phyloP scores from a whole-genome alignment of 2,113 vertebrate genomes.

The Spheniscus mendiculus region DNA sequence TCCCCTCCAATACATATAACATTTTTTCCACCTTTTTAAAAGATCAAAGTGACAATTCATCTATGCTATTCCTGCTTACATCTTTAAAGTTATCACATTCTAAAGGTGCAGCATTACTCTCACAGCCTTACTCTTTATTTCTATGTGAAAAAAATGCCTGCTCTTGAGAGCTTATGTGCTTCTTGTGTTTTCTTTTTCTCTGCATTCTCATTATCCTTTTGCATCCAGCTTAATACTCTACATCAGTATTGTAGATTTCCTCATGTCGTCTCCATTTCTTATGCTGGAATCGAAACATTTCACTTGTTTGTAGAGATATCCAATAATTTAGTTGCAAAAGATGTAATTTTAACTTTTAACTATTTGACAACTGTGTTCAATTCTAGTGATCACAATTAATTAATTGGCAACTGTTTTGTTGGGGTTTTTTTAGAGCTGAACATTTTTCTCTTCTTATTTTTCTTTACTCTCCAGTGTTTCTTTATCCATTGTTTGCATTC shows the following conservation, averaged over 20 bases:
- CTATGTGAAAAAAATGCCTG: background rate
- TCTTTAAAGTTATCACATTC: background rate
- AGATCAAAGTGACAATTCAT: background rate
- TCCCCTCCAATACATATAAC: background rate
- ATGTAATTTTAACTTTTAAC: background rate
- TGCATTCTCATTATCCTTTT: background rate
- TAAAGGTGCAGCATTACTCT: background rate
- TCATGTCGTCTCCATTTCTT: background rate
- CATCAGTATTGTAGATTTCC: background rate
- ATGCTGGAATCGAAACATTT: background rate
- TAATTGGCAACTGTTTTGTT: background rate
- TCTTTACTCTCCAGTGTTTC: background rate
- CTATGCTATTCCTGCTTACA: background rate
- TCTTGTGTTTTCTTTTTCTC: background rate
- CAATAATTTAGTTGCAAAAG: background rate
- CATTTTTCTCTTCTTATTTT: background rate
- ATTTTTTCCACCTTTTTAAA: background rate
- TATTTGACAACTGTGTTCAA: background rate
- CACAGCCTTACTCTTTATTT: background rate
- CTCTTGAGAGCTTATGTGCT: background rate
- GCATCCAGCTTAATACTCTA: background rate
- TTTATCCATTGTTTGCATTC: background rate
- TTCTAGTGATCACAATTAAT: background rate
- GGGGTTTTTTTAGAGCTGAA: fast-evolving
- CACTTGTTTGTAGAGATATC: background rate